Evolutionary conservation across 1,140 invertebrate genomes (phyloP), one percentile per base, ranked within the genome.

Genomic region (Chironomus striatipennis): DNA sequence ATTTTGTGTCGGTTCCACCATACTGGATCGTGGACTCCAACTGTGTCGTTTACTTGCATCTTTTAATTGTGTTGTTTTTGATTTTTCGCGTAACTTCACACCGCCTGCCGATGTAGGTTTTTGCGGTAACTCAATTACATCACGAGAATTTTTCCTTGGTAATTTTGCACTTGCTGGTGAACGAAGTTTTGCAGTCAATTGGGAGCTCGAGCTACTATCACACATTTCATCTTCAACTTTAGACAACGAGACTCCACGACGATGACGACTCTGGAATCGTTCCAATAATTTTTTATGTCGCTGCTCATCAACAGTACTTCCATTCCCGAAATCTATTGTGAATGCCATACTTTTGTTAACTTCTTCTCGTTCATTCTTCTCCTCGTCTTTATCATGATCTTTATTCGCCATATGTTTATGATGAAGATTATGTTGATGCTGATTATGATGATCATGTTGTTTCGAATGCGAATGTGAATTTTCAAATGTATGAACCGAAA

Each of bases 191-290:
- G 73, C 73, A 10, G 73, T 72, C 24, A 76, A 74, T 7, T 76
- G 72, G 9, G 74, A n/a, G 12, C 73, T 74, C 42, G 74, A 43
- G 24, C 75, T 18, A 34, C 42, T 74, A 74, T 70, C 65, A 76
- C 64, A 34, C 42, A 47, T 75, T 17, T 79, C 78, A 43, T 80
- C 81, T 76, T 86, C 84, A 72, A 88, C 78, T 80, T 88, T 87
- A 0, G 89, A 90, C 82, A 89, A 85, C 1, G 90, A 90, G 73
- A 89, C 87, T n/a, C 90, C 89, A 76, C 89, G 84, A 76, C 86
- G 85, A 78, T 91, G 89, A 2, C 88, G 84, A 34, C 86, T 88
- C 78, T 90, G 88, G 43, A 88, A 90, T 77, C 89, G 89, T 77
- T 90, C 89, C 76, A 90, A 87, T 77, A 91, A 79, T 77, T 86